Base-by-base conservation (phyloP, 2,888 invertebrate species). In the Cepaea hortensis region DNA sequence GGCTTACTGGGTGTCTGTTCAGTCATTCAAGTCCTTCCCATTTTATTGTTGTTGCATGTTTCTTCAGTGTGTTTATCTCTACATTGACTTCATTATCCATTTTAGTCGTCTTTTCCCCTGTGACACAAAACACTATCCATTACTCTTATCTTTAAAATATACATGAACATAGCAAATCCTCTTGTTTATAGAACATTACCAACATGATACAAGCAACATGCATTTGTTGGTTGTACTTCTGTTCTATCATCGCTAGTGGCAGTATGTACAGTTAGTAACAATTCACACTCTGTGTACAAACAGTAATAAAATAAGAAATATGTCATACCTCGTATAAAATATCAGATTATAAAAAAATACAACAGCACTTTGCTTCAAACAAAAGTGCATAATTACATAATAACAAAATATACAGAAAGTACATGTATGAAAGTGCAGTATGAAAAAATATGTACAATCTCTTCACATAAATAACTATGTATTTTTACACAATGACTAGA, bases 401-500 rank as follows among this genome's bases (percentile, higher is more conserved):
- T 35, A 35, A 79, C 61, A 61, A 79, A 79, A 79, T 79, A 79
- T 62, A 79, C 62, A 79, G 35, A 62, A n/a, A 79, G 62, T 62
- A 79, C 11, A 20, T 20, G 5, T 35, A 77, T 55, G 77, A 77
- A 35, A 35, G 61, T 62, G 55, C 55, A 23, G n/a, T 61, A 77
- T n/a, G n/a, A 77, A 77, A 50, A 77, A 5, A 55, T 15, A 79
- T 46, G 46, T 35, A 79, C 77, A 77, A 23, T 61, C n/a, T 2
- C 55, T 20, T 55, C 20, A 77, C 62, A 79, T 79, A 79, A 79
- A 62, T 79, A 77, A 77, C 7, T 79, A 35, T 35, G 35, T 15
- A 79, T 62, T 61, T 68, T 79, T 79, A 62, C 79, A 79, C 13
- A 46, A 18, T 79, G 79, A 79, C 79, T 79, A 79, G 79, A 79